phyloP scores from a whole-genome alignment of 2,113 vertebrate species.

The Python bivittatus region DNA sequence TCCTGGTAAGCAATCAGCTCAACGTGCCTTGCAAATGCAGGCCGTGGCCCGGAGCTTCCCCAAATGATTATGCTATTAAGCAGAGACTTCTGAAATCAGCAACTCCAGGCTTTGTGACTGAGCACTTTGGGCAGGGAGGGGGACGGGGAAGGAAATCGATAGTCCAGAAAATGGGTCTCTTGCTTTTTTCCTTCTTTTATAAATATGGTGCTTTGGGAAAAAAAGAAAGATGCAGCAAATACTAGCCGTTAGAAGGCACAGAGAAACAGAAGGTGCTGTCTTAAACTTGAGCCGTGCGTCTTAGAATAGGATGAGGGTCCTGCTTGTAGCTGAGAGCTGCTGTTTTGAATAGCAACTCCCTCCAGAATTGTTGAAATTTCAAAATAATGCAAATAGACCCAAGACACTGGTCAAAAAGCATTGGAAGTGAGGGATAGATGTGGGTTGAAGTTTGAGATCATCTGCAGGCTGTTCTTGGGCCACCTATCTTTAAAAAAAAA shows the following conservation, averaged over 20 bases:
- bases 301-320: neutral
- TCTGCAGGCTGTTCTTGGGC: no score
- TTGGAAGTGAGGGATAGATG: no score
- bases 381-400: no score
- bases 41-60: neutral
- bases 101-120: neutral
- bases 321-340: neutral
- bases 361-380: no score
- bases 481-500: no score
- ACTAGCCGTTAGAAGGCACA: neutral
- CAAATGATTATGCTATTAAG: slow-evolving; percentile 19
- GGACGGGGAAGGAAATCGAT: neutral
- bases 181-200: neutral
- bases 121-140: neutral
- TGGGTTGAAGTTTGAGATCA: no score
- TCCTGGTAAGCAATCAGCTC: neutral
- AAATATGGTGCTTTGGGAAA: neutral
- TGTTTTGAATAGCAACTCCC: neutral
- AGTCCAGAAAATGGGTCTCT: neutral
- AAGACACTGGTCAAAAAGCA: no score
- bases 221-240: neutral
- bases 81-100: slow-evolving; percentile 23
- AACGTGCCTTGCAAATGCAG: slow-evolving; percentile 10
- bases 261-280: neutral
- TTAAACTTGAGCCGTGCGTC: neutral